Evolutionary conservation across 2,113 vertebrate genomes (phyloP), one percentile per base, ranked within the genome.

Genomic region (Deroptyus accipitrinus): DNA sequence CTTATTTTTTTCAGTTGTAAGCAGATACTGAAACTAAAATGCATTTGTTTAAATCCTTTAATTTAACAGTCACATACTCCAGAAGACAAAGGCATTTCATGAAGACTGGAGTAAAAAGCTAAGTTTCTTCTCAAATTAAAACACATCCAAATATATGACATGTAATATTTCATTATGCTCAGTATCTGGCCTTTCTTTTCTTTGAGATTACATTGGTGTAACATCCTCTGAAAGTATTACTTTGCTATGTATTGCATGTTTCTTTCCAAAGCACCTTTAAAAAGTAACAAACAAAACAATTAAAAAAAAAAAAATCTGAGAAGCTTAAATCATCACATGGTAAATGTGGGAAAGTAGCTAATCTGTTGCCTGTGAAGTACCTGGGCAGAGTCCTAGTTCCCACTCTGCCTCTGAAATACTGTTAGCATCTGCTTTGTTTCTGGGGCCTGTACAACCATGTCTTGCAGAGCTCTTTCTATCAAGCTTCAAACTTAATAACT

Each of bases 31-130:
- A 96, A 95, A 69, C 51, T 79, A 97, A 81, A 79, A 95, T 84
- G 68, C 37, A 80, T 90, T 97, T 39, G 9, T 87, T 97, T 92
- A 95, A 96, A 95, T 97, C 72, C 52, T 97, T 97, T 97, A 72
- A 94, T 96, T 97, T 96, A 96, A 82, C 62, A 90, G 86, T 94
- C 74, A 79, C 49, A 76, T 87, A 89, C 42, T 95, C 96, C 75
- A 95, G 67, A 97, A 97, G 72, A 51, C 62, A 96, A 95, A 95
- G 67, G 66, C 48, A 95, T 96, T 97, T 83, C 11, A 73, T 75
- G 27, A 90, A 96, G 51, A 77, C 35, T 75, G 75, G 30, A 92
- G 66, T 86, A 93, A 94, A 97, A 52, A 87, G 46, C 82, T 94
- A 27, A 90, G 41, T 62, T 95, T 96, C 87, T 83, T 90, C 44